These are phyloP conservation scores for Anoplius nigerrimus DNA, from an alignment of 2,888 invertebrate genomes.

Conservation along the genomic window DNA sequence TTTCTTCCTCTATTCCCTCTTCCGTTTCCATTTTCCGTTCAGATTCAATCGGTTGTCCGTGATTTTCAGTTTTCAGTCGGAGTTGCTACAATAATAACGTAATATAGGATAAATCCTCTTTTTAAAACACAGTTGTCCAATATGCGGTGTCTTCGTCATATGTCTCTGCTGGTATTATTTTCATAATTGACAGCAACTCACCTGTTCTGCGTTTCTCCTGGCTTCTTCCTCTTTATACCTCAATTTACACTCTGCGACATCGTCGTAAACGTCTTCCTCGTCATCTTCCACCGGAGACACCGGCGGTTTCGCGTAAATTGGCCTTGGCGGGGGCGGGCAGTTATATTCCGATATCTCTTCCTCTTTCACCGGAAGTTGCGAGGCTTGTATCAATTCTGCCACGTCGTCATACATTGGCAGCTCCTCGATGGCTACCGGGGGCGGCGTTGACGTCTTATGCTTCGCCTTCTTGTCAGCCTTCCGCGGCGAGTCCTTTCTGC, in stretches of 20 bases:
- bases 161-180: no score
- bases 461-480: slow-evolving; percentile 41
- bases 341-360: slow-evolving; percentile 58
- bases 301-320: slow-evolving; percentile 57
- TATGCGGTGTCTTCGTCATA: no score
- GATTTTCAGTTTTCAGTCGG: not conserved
- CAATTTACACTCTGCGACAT: slow-evolving; percentile 56
- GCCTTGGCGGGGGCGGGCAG: slow-evolving; percentile 66
- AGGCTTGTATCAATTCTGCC: slow-evolving; percentile 30
- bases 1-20: slow-evolving; percentile 27
- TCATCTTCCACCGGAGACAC: slow-evolving; percentile 13
- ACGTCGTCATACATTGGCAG: slow-evolving; percentile 60
- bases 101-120: no score
- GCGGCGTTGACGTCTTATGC: slow-evolving; percentile 10
- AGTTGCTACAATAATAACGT: not conserved
- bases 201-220: not conserved
- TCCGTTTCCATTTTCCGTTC: not conserved
- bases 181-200: not conserved
- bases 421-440: slow-evolving; percentile 25
- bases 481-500: slow-evolving; percentile 42
- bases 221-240: slow-evolving; percentile 9
- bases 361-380: slow-evolving; percentile 17
- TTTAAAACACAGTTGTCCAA: no score
- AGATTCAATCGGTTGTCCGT: not conserved
- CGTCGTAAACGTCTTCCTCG: slow-evolving; percentile 65